Evolutionary conservation across 1,140 invertebrate species (phyloP).

Genomic region (Lordiphosa collinella): DNA sequence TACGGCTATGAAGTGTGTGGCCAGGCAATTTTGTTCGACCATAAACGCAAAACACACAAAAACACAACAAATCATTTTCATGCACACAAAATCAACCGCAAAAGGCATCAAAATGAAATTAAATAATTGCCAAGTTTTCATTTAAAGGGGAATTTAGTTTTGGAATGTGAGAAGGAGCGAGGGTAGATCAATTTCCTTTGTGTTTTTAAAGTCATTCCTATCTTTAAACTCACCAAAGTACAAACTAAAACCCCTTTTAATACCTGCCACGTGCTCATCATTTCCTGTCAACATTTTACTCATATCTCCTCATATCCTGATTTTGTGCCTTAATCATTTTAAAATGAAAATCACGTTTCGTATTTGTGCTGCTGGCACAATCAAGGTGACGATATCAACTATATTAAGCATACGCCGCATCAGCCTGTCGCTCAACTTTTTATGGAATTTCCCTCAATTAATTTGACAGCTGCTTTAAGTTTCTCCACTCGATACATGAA

Average conservation of each 20-base stretch:
- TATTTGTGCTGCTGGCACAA: slow-evolving; percentile 12
- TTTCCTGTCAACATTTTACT: too few species aligned
- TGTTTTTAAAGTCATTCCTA: too few species aligned
- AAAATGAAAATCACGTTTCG: slow-evolving; percentile 54
- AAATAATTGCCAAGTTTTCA: background rate
- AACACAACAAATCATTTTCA: slow-evolving; percentile 59
- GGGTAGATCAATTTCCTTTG: too few species aligned
- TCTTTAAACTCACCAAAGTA: too few species aligned
- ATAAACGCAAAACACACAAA: slow-evolving; percentile 44
- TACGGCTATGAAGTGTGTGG: slow-evolving; percentile 35
- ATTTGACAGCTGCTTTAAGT: slow-evolving; percentile 71
- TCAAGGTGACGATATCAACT: slow-evolving; percentile 58
- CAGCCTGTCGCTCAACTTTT: background rate
- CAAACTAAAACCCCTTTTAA: too few species aligned
- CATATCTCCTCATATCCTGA: too few species aligned
- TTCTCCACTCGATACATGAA: slow-evolving; percentile 29
- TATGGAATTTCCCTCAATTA: slow-evolving; percentile 36
- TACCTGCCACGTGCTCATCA: too few species aligned
- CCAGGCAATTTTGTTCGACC: slow-evolving; percentile 47
- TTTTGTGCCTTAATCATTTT: slow-evolving; percentile 10
- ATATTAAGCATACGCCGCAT: slow-evolving; percentile 58
- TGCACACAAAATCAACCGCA: slow-evolving; percentile 22
- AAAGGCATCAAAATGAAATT: too few species aligned
- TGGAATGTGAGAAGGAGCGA: too few species aligned
- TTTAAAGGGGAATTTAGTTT: too few species aligned